phyloP scores from a whole-genome alignment of 2,113 vertebrate species.

The Corythornis vintsioides region DNA sequence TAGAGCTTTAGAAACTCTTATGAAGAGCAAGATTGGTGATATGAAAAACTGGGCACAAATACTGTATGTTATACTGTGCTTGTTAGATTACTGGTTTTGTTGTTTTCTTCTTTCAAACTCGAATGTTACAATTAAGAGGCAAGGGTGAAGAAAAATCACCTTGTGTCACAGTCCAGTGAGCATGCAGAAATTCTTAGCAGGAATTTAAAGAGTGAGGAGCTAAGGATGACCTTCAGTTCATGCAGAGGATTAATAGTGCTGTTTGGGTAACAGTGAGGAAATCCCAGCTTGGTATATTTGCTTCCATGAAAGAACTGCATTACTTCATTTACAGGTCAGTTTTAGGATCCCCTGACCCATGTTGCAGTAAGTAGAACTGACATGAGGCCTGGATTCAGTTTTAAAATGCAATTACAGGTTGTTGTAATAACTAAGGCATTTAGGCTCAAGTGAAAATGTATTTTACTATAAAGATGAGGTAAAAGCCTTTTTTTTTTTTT shows the following conservation, averaged over 20 bases:
- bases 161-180: not conserved
- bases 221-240: not conserved
- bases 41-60: not conserved
- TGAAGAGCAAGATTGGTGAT: not conserved
- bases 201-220: not conserved
- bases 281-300: not conserved
- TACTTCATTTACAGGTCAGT: not conserved
- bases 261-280: not conserved
- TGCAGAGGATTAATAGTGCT: not conserved
- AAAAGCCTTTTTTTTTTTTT: constrained; percentile 19
- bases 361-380: not conserved
- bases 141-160: not conserved
- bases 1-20: not conserved
- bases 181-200: not conserved
- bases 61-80: not conserved
- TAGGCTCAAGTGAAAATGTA: not conserved
- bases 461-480: not conserved
- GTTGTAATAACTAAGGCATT: not conserved
- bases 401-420: not conserved
- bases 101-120: not conserved
- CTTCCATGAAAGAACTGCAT: not conserved
- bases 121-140: not conserved
- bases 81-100: not conserved
- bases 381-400: not conserved
- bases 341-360: not conserved